phyloP scores from a whole-genome alignment of 2,113 vertebrate species.

The Anguilla japonica region DNA sequence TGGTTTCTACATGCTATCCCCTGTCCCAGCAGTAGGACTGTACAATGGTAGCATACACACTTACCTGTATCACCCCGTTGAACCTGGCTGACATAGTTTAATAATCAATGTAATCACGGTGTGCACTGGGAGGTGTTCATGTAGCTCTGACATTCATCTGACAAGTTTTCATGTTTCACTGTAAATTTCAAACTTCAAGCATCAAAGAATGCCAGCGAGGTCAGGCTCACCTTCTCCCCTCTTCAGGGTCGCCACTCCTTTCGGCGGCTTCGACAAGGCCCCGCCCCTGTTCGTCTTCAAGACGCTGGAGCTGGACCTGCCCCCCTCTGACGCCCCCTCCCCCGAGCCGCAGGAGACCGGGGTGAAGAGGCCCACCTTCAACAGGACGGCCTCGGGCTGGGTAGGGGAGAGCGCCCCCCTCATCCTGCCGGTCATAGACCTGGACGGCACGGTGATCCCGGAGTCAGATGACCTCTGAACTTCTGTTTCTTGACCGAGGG shows the following conservation, averaged over 20 bases:
- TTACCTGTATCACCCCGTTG: no score
- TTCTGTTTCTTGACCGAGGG: neutral
- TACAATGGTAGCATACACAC: no score
- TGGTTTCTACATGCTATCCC: no score
- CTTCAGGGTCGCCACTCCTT: slow-evolving; percentile 89
- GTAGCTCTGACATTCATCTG: neutral
- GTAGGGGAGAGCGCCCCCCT: slow-evolving; percentile 65
- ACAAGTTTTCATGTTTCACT: neutral
- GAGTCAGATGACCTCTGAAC: slow-evolving; percentile 94
- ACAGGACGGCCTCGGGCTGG: slow-evolving; percentile 91
- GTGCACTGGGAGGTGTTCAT: no score
- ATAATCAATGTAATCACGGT: neutral
- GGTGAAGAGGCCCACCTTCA: slow-evolving; percentile 83
- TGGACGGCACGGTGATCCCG: slow-evolving; percentile 69
- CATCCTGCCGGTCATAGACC: slow-evolving; percentile 62
- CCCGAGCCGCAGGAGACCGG: slow-evolving; percentile 70
- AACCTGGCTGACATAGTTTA: neutral
- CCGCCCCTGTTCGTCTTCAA: slow-evolving; percentile 77
- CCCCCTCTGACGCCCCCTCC: slow-evolving; percentile 65
- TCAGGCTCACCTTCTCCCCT: slow-evolving; percentile 30
- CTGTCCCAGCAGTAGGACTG: no score
- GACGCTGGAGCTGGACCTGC: slow-evolving; percentile 70
- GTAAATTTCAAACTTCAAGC: neutral
- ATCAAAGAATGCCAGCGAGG: neutral
- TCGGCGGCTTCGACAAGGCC: slow-evolving; percentile 86